These are phyloP conservation scores for Huso huso DNA, from an alignment of 2,797 vertebrate species.

Conservation along the genomic window DNA sequence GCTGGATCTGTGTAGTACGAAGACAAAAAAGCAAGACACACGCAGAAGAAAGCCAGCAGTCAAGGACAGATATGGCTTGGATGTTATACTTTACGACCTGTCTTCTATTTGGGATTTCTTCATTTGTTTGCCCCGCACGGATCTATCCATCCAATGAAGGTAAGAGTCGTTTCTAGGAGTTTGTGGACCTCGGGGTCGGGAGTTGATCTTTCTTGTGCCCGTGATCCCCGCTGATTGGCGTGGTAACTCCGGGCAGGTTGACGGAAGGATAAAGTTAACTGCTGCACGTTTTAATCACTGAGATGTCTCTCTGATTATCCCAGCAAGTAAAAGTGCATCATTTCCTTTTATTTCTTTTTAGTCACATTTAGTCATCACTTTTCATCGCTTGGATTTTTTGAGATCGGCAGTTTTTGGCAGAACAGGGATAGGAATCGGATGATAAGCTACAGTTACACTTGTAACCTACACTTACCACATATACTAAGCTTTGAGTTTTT, in stretches of 20 bases:
- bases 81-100: conserved; percentile 66
- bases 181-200: conserved; percentile 16
- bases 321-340: background rate
- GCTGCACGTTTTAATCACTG: background rate
- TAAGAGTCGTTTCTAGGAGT: conserved; percentile 47
- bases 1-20: conserved; percentile 49
- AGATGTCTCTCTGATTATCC: background rate
- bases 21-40: conserved; percentile 23
- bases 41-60: conserved; percentile 17
- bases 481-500: too few relatives aligned
- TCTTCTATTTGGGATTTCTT: conserved; percentile 68
- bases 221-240: conserved; percentile 5
- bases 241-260: conserved; percentile 15
- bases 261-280: conserved; percentile 1
- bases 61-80: conserved; percentile 74
- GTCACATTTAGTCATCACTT: too few relatives aligned
- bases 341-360: too few relatives aligned
- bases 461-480: too few relatives aligned
- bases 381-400: too few relatives aligned
- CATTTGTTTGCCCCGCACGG: conserved; percentile 72
- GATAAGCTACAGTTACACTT: too few relatives aligned
- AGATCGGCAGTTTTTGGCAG: too few relatives aligned
- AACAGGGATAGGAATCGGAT: too few relatives aligned
- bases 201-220: conserved; percentile 18
- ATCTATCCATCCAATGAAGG: conserved; percentile 86